Evolutionary conservation across 2,797 vertebrate genomes (phyloP), one percentile per base, ranked within the genome.

Genomic region (Periophthalmus magnuspinnatus): DNA sequence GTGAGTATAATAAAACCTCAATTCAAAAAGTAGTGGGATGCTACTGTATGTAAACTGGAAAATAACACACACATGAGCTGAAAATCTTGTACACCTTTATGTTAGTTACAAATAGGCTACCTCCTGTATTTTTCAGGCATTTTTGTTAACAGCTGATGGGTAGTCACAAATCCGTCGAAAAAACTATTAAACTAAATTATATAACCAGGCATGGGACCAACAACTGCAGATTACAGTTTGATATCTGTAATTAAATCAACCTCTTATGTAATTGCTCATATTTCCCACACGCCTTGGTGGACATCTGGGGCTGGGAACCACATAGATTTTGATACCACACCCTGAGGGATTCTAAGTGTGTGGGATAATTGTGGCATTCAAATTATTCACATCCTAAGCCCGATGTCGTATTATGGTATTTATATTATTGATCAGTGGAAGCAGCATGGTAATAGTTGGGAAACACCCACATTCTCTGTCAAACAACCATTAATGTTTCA

Each of bases 231-330:
- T 71, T 84, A 68, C 22, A 71, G 80, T 79, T 67, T 79, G 73
- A 87, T 84, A 86, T 83, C 70, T 81, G 78, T 81, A 81, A 89
- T 89, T 82, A 78, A 83, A 87, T 86, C 79, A 78, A 60, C 22
- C 22, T 47, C 57, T 87, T 79, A 82, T 71, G 62, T 68, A 80
- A 79, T 78, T 16, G 5, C 74, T 78, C 74, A 65, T 61, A 67
- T 81, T 83, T 74, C 75, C 74, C 77, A 83, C 80, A 80, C 82
- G 80, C 76, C 82, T 69, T 14, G 22, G 22, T 14, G 58, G 33
- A 61, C 74, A 79, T 72, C 72, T 71, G 74, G 77, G 57, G 64
- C 72, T 71, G 74, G 79, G 57, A 67, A 64, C 57, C 52, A 13
- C 21, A 68, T 62, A 76, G 69, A 70, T 80, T 69, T 22, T 47